Evolutionary conservation across 2,797 vertebrate genomes (phyloP), one percentile per base, ranked within the genome.

Genomic region (Myotis pilosus): DNA sequence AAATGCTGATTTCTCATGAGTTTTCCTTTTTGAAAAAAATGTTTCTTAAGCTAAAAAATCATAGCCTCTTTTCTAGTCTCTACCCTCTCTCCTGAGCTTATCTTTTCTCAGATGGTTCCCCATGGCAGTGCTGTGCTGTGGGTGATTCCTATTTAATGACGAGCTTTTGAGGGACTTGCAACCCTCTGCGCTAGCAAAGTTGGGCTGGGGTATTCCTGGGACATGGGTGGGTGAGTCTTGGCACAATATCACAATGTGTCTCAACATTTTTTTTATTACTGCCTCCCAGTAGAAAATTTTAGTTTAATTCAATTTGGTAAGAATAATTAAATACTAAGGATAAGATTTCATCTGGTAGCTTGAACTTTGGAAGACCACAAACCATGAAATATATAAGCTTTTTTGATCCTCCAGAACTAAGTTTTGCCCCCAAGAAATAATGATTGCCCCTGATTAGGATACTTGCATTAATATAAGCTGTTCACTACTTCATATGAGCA

Each of bases 1-100:
- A 88, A 74, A 69, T 30, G 30, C 19, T 23, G 47, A 36, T 87
- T 97, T 95, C 89, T 89, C 92, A 88, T 83, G 74, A 47, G 8
- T 22, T 72, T 75, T 69, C 82, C 28, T 71, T 64, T 19, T 28
- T 47, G 19, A 6, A 23, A 30, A 62, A 74, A 36, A 60, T 8
- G 33, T 85, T 91, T 93, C 53, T 87, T 64, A 76, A 36, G 33
- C 36, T 71, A 38, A 60, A 33, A 47, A 85, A 74, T 91, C 41
- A 17, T 2, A 23, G 25, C 1, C 20, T 87, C 38, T 44, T 53
- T 74, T 47, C 71, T 74, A 57, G 8, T 38, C 23, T 94, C 57
- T 55, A 15, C 2, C 23, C 25, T 55, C 20, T 30, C 1, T 11
- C 2, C 4, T 20, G 57, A 8, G 23, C 38, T 30, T 17, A 13